A percentile compares a stretch with the other conserved stretches of the same genome.
phyloP scores from a whole-genome alignment of 2,888 invertebrate species.

The Podotricha telesiphe region DNA sequence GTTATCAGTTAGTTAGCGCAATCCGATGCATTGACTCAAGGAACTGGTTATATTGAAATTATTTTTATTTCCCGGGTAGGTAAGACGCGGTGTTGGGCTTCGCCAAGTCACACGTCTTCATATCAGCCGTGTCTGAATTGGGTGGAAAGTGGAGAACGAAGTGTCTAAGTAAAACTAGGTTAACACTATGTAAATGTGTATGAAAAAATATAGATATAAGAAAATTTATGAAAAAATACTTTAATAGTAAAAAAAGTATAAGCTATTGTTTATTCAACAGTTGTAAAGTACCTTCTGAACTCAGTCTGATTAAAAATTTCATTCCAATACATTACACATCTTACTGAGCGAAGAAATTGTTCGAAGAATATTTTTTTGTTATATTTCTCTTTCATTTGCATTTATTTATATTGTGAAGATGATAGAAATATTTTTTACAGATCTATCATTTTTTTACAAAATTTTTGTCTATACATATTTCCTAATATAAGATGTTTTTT shows the following conservation, averaged over 20 bases:
- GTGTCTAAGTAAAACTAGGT: no score
- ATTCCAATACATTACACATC: slow-evolving; percentile 34
- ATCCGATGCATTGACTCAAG: no score
- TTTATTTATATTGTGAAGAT: neutral
- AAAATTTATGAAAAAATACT: slow-evolving; percentile 17
- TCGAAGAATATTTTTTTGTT: slow-evolving; percentile 1
- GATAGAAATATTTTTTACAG: neutral
- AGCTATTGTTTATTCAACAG: slow-evolving; percentile 35
- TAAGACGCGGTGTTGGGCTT: no score
- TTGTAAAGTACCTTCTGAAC: slow-evolving; percentile 30
- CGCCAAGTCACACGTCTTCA: no score
- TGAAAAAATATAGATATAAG: no score
- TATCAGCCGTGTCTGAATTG: no score
- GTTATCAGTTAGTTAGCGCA: no score
- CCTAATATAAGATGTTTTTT: neutral
- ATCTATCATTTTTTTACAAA: neutral
- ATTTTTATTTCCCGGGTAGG: no score
- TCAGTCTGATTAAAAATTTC: slow-evolving; percentile 34
- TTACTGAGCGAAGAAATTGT: slow-evolving; percentile 11
- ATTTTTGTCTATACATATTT: no score
- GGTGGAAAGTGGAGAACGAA: no score
- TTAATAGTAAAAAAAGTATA: slow-evolving; percentile 27
- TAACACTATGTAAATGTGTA: no score
- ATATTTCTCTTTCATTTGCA: slow-evolving; percentile 1
- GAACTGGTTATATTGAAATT: no score